Percentiles rank a stretch among this genome's conserved stretches.
phyloP scores from a whole-genome alignment of 2,888 invertebrate species.

The Sminthurides aquaticus region DNA sequence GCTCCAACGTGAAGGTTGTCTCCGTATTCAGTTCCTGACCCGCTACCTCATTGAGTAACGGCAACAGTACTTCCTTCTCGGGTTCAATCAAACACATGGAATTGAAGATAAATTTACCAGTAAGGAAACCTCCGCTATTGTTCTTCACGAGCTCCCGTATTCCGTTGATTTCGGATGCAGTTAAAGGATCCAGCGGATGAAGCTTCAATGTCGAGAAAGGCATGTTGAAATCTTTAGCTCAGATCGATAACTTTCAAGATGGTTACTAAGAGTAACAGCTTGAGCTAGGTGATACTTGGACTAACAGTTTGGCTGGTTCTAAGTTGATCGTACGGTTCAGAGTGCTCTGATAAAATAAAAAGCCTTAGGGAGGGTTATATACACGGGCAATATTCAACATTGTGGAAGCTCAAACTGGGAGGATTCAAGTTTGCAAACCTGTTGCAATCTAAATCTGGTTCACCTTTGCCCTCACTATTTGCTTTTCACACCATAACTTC shows the following conservation, averaged over 20 bases:
- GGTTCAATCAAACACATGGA: slow-evolving; percentile 34
- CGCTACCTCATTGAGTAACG: neutral
- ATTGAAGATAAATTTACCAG: slow-evolving; percentile 29
- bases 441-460: no score
- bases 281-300: neutral
- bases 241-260: no score
- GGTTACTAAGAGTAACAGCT: neutral
- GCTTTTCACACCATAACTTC: no score
- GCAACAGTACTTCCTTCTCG: slow-evolving; percentile 25
- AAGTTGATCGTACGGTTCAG: neutral
- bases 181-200: slow-evolving; percentile 37
- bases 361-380: no score
- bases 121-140: slow-evolving; percentile 10
- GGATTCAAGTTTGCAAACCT: no score
- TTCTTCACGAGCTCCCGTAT: slow-evolving; percentile 25
- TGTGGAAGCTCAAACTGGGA: no score
- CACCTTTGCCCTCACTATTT: no score
- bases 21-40: neutral
- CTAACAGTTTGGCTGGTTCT: neutral
- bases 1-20: slow-evolving; percentile 3
- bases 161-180: slow-evolving; percentile 28
- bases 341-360: neutral
- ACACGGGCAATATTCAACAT: no score
- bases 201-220: neutral
- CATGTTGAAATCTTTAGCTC: no score